Evolutionary conservation across 35 echinoderm and acorn worm species (phyloP), one percentile per base, ranked within the genome.

Genomic region (Ptychodera flava): DNA sequence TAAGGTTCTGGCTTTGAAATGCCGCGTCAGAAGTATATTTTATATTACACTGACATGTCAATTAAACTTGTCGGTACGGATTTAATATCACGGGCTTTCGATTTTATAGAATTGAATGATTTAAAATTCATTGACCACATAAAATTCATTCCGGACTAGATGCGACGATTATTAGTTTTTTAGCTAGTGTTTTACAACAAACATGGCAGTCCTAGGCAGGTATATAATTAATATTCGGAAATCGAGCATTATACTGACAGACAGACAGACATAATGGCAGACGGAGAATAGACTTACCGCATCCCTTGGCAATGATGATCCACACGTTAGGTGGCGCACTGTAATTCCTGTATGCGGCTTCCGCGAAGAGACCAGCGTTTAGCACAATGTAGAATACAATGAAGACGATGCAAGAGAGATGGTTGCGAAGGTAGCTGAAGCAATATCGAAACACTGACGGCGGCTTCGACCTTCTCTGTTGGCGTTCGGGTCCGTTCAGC

Each of bases 321-420:
- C 82, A 83, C 0, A 83, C 30, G 37, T 37, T 36, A 16, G 33
- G 16, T 28, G 30, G 1, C 15, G 12, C 37, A 10, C 35, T 1
- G 16, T 28, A 36, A 83, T 16, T 83, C 37, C 6, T 36, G 6
- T 28, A 1, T 10, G 34, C 28, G 37, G 33, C 35, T 37, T 37
- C 31, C 1, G 1, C 1, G 30, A 83, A 83, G 33, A 83, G 35
- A 35, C n/a, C 87, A 30, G 87, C 32, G 33, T 89, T 84, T 33
- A 87, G 38, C 28, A 34, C 83, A 28, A 92, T 14, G 35, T 82
- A 92, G 27, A 86, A 16, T 0, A 89, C 15, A 16, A 91, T 34
- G 31, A 91, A 88, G 32, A 89, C 80, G 77, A 95, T 86, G 16
- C 53, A 88, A 22, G 86, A 22, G 16, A 91, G 34, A 81, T 91